Percentiles rank a stretch among this genome's conserved stretches.
Conservation (phyloP, 1,140 invertebrate genomes). For the Eciton burchellii region DNA sequence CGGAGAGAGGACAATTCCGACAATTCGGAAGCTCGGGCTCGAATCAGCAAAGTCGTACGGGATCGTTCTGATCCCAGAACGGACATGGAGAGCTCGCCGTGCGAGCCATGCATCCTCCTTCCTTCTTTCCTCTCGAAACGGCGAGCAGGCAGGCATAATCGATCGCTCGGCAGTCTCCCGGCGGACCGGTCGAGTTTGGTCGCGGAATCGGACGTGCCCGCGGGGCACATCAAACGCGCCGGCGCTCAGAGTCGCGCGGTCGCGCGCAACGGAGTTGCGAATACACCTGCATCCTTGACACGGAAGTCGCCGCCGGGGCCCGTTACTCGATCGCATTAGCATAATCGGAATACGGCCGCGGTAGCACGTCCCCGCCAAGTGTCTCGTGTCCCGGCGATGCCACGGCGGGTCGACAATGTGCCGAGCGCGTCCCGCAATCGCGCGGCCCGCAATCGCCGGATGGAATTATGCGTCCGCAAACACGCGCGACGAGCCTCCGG, state of each 20-base stretch:
- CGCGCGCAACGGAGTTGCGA: neutral
- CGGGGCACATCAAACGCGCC: neutral
- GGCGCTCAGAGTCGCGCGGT: neutral
- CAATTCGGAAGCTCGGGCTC: no score
- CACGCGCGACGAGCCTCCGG: constrained; percentile 36
- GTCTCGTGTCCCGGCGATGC: constrained; percentile 49
- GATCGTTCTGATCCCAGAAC: no score
- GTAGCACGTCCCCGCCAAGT: constrained; percentile 70
- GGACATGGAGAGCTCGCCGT: no score
- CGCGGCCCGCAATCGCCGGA: constrained; percentile 38
- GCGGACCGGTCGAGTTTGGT: neutral
- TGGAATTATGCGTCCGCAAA: constrained; percentile 64
- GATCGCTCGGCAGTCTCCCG: no score
- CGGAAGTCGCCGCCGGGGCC: constrained; percentile 37
- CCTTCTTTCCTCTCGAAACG: no score
- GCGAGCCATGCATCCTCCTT: no score
- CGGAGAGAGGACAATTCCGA: no score
- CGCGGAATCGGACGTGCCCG: neutral
- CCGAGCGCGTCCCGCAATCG: constrained; percentile 39
- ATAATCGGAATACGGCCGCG: constrained; percentile 65
- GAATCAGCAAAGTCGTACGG: no score
- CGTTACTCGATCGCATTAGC: constrained; percentile 70
- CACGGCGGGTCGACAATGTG: constrained; percentile 61
- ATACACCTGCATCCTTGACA: constrained; percentile 55
- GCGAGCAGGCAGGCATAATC: no score